Evolutionary conservation across 2,113 vertebrate species (phyloP), one percentile per base, ranked within the genome.

Genomic region (Vidua chalybeata): DNA sequence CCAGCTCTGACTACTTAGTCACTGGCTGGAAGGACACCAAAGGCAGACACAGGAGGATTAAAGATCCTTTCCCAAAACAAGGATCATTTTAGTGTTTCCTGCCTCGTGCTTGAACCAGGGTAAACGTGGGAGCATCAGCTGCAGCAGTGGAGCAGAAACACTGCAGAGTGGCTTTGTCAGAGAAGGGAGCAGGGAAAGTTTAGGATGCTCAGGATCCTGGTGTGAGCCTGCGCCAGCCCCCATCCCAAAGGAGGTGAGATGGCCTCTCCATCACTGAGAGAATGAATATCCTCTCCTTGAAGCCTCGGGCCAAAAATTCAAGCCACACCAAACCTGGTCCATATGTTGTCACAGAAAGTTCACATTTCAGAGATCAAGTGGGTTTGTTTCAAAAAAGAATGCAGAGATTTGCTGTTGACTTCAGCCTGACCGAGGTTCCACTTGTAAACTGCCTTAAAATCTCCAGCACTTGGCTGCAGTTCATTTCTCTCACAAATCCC

Each of bases 401-500:
- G 6, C 3, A 16, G 35, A 41, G 30, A 27, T 94, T 61, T 92
- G 69, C 64, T 90, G 48, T 63, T 90, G 93, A 31, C 51, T 94
- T 88, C 89, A 84, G 30, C n/a, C n/a, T 23, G 59, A 37, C 84
- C 31, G 4, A 80, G 59, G 52, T 54, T 83, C 45, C 75, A 8
- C 35, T 86, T 43, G 46, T 37, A 78, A 82, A 66, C 72, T 91
- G 78, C 43, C 43, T 90, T 67, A 67, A 93, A 85, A 77, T 61
- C 87, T 67, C 67, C 63, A 41, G 58, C 54, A 12, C 78, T 93
- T 94, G 85, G 56, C 80, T 93, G 76, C 46, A 84, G 85, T 63
- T 94, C 81, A 21, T 89, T 94, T 79, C 58, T 94, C 76, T 88
- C 82, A 17, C 83, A 90, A 93, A 93, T 84, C 94, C 93, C 92